Evolutionary conservation across 2,888 invertebrate species (phyloP).

Genomic region (Synergus japonicus): DNA sequence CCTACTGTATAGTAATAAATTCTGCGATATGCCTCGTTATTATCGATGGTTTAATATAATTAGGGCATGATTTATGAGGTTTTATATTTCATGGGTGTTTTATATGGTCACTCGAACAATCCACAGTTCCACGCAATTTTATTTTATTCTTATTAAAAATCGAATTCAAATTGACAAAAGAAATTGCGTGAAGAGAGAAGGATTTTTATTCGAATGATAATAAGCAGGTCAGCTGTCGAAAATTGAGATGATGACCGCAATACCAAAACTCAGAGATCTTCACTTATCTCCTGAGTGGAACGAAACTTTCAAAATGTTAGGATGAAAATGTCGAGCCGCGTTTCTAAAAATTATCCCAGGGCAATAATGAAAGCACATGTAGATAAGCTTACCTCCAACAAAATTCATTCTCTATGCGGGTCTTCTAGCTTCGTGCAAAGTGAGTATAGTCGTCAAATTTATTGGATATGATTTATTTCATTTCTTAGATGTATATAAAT

Average conservation of each 20-base stretch:
- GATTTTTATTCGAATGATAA: background rate
- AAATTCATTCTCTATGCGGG: constrained; percentile 54
- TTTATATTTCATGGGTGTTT: background rate
- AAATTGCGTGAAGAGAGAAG: constrained; percentile 17
- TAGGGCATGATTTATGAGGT: constrained; percentile 12
- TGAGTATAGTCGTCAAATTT: constrained; percentile 32
- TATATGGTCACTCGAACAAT: background rate
- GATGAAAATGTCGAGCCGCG: constrained; percentile 30
- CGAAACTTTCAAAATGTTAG: constrained; percentile 18
- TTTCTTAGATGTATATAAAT: constrained; percentile 33
- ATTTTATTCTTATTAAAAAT: background rate
- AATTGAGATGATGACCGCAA: constrained; percentile 9
- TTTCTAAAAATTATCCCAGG: constrained; percentile 31
- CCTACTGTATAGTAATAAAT: background rate
- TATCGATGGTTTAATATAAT: constrained; percentile 3
- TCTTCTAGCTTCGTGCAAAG: constrained; percentile 41
- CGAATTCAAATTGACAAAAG: too few species aligned
- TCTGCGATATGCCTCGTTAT: constrained; percentile 12
- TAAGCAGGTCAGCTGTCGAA: constrained; percentile 31
- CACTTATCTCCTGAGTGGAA: background rate
- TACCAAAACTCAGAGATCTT: background rate
- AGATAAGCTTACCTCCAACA: constrained; percentile 63
- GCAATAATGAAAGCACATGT: constrained; percentile 52
- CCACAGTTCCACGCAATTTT: background rate
- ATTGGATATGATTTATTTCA: constrained; percentile 8